Evolutionary conservation across 2,113 vertebrate genomes (phyloP).

Genomic region (Calcarius ornatus): DNA sequence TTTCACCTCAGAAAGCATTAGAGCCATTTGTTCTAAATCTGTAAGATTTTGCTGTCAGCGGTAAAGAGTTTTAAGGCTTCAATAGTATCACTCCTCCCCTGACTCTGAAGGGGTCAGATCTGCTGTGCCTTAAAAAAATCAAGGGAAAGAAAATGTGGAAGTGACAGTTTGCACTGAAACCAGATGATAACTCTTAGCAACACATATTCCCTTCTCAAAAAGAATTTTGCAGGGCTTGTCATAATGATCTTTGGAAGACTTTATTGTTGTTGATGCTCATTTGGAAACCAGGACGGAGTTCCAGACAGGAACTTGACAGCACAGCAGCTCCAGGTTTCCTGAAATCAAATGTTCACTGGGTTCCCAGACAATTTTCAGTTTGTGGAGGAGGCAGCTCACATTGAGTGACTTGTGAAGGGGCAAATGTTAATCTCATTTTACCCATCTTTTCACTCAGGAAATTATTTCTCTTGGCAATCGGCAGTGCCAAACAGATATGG

Average conservation of each 20-base stretch:
- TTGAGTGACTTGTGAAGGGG: background rate
- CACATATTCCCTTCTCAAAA: background rate
- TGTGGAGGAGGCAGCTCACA: background rate
- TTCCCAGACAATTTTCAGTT: background rate
- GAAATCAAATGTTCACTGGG: background rate
- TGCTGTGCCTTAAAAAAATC: background rate
- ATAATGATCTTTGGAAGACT: background rate
- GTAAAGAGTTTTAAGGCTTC: background rate
- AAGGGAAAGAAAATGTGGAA: background rate
- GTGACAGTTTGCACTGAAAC: background rate
- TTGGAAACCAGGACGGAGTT: background rate
- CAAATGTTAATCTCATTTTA: slow-evolving; percentile 38
- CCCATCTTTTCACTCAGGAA: slow-evolving; percentile 37
- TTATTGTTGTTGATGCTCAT: background rate
- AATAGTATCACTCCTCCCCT: background rate
- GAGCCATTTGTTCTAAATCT: background rate
- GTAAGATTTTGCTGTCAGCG: background rate
- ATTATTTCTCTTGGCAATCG: slow-evolving; percentile 2
- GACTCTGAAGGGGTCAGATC: background rate
- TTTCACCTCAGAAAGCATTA: background rate
- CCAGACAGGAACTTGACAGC: background rate
- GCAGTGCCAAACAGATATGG: background rate
- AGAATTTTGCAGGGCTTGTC: background rate
- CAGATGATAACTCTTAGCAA: background rate
- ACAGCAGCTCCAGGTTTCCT: background rate